Evolutionary conservation across 2,113 vertebrate species (phyloP).

Genomic region (Solenodon paradoxus): DNA sequence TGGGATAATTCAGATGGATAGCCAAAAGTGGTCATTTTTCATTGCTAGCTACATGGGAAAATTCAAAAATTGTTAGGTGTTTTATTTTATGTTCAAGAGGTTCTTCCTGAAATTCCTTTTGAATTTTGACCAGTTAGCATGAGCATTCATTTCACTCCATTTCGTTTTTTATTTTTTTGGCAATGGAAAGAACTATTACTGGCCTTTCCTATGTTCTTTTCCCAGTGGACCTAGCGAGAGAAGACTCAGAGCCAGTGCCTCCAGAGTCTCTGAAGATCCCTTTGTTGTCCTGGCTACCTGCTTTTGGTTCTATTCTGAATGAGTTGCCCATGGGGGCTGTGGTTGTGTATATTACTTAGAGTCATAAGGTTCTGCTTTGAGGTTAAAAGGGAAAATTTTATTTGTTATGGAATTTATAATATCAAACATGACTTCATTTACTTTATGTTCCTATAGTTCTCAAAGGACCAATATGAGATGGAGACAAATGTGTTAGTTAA

Average conservation of each 20-base stretch:
- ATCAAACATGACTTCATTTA: not conserved
- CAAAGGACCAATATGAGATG: not conserved
- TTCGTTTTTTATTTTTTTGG: too few relatives aligned
- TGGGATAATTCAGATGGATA: not conserved
- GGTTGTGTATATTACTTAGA: not conserved
- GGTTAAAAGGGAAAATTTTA: not conserved
- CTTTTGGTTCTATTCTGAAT: not conserved
- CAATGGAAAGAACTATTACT: not conserved
- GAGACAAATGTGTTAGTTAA: not conserved
- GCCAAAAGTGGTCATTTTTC: not conserved
- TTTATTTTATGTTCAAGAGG: not conserved
- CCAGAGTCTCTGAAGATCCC: not conserved
- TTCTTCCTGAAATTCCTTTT: not conserved
- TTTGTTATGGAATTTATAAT: not conserved
- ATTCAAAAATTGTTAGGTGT: not conserved
- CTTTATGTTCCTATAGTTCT: not conserved
- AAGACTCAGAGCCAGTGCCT: not conserved
- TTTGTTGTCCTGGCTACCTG: not conserved
- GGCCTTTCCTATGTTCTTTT: not conserved
- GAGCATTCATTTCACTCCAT: not conserved
- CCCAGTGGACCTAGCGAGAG: not conserved
- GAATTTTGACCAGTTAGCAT: not conserved
- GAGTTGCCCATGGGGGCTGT: not conserved
- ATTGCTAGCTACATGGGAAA: not conserved
- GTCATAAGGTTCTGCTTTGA: not conserved